Conservation (phyloP, 2,888 invertebrate species). For the Zootermopsis nevadensis region DNA sequence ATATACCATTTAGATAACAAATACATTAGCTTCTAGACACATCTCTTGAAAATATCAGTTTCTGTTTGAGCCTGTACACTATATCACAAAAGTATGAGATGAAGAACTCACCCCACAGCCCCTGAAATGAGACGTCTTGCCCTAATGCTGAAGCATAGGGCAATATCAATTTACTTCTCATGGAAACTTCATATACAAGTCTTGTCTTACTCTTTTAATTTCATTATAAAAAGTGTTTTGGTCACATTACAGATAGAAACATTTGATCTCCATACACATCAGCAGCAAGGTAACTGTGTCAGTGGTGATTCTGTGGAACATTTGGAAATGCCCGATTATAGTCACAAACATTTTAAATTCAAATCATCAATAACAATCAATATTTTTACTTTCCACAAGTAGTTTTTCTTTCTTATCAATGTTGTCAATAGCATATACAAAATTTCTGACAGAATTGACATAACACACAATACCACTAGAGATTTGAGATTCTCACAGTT, state of each 20-base stretch:
- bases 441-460: no score
- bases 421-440: no score
- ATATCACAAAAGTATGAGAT: constrained; percentile 13
- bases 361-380: no score
- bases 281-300: not conserved
- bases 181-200: no score
- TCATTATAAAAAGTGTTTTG: not conserved
- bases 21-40: constrained; percentile 9
- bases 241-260: not conserved
- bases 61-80: constrained; percentile 21
- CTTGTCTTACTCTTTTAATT: not conserved
- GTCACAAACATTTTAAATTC: no score
- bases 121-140: not conserved
- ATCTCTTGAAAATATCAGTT: constrained; percentile 15
- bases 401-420: no score
- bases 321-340: no score
- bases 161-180: not conserved
- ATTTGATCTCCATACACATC: no score
- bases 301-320: not conserved
- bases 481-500: no score
- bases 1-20: constrained; percentile 28
- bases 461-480: no score
- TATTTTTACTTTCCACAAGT: no score
- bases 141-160: not conserved
- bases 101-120: not conserved